Evolutionary conservation across 2,113 vertebrate species (phyloP).

Genomic region (Machaerirhynchus nigripectus): DNA sequence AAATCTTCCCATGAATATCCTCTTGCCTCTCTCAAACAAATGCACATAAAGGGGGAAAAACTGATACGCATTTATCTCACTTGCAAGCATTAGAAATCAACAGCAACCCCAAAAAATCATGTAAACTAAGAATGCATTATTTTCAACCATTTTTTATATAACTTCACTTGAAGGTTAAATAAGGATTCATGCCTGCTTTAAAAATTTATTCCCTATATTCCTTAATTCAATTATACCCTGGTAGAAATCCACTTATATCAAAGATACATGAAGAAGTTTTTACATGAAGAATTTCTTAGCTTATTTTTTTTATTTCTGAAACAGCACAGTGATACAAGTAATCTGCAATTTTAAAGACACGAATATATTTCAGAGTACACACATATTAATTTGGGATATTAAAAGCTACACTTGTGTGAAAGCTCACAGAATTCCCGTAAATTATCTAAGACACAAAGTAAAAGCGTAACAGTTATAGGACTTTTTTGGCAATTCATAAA

Average conservation of each 20-base stretch:
- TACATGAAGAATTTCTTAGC: neutral
- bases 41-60: neutral
- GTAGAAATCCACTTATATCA: neutral
- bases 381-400: neutral
- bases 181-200: neutral
- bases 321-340: neutral
- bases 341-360: neutral
- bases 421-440: neutral
- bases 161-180: neutral
- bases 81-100: neutral
- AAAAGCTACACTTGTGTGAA: neutral
- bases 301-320: neutral
- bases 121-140: neutral
- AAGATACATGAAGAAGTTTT: neutral
- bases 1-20: neutral
- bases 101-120: neutral
- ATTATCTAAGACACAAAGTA: neutral
- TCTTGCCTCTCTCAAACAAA: neutral
- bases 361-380: neutral
- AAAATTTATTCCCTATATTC: neutral
- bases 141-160: neutral
- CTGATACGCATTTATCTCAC: accelerated
- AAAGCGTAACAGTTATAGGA: neutral
- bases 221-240: neutral
- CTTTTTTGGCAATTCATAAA: neutral